These are phyloP conservation scores for Chunga burmeisteri DNA, from an alignment of 2,113 vertebrate genomes.

Conservation along the genomic window DNA sequence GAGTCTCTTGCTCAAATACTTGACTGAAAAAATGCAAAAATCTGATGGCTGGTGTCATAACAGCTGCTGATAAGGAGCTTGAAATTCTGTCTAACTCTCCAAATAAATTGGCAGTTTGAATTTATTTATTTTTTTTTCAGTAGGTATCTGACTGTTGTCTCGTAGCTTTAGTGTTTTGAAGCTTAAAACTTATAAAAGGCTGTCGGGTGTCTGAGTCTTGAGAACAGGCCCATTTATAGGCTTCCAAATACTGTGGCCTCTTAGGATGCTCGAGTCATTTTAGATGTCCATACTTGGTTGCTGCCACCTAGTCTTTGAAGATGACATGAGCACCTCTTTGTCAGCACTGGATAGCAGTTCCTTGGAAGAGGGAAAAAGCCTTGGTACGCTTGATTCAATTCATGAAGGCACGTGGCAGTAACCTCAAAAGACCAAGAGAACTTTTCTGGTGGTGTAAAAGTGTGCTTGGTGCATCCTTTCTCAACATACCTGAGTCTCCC, in stretches of 20 bases:
- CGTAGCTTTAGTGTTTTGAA: neutral
- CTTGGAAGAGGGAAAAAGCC: neutral
- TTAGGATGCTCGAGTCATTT: neutral
- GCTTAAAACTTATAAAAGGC: neutral
- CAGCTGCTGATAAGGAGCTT: neutral
- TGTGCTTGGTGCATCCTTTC: neutral
- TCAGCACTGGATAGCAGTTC: neutral
- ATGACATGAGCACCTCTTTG: neutral
- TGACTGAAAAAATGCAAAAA: neutral
- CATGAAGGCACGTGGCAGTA: neutral
- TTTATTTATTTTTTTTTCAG: neutral
- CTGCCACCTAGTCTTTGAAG: neutral
- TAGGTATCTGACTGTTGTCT: neutral
- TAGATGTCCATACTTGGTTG: neutral
- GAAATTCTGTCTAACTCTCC: neutral
- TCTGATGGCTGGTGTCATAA: neutral
- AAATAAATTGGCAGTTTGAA: neutral
- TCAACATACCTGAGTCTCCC: fast-evolving
- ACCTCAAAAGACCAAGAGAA: neutral
- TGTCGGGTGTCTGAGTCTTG: neutral
- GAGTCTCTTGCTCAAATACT: neutral
- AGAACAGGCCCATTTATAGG: neutral
- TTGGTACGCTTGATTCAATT: neutral
- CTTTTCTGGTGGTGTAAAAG: neutral
- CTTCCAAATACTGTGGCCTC: neutral